Evolutionary conservation across 2,888 invertebrate species (phyloP).

Genomic region (Stenchaetothrips biformis): DNA sequence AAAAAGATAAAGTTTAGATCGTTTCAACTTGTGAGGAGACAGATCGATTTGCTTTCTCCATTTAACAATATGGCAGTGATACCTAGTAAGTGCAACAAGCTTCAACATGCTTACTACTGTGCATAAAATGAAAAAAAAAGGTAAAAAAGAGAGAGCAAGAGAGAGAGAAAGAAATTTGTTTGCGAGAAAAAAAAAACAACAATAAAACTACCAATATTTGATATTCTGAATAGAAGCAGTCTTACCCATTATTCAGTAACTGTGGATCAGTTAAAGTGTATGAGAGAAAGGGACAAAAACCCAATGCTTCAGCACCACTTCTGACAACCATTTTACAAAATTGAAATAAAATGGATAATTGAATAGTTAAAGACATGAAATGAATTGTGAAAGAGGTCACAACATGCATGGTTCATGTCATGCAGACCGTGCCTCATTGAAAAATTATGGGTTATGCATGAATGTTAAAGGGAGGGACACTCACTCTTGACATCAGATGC

Average conservation of each 20-base stretch:
- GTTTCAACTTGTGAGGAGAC: not conserved
- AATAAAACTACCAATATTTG: too few relatives aligned
- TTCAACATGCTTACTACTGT: too few relatives aligned
- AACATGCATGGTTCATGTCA: not conserved
- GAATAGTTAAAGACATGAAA: not conserved
- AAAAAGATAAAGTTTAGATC: too few relatives aligned
- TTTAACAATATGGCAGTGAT: not conserved
- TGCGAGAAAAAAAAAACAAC: too few relatives aligned
- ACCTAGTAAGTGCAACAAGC: not conserved
- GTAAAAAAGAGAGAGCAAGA: too few relatives aligned
- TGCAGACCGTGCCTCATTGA: not conserved
- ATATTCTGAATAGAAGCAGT: not conserved
- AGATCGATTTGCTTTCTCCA: not conserved
- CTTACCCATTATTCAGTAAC: not conserved
- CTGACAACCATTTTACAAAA: not conserved
- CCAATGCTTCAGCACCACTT: slow-evolving; percentile 7
- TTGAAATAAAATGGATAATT: not conserved
- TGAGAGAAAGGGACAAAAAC: not conserved
- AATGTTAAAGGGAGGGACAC: not conserved
- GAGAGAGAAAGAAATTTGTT: too few relatives aligned
- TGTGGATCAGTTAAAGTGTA: not conserved
- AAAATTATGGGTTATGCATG: not conserved
- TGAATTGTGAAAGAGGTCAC: not conserved
- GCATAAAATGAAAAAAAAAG: too few relatives aligned
- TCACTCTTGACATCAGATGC: not conserved